Evolutionary conservation across 2,888 invertebrate species (phyloP), one percentile per base, ranked within the genome.

Genomic region (Buathra laborator): DNA sequence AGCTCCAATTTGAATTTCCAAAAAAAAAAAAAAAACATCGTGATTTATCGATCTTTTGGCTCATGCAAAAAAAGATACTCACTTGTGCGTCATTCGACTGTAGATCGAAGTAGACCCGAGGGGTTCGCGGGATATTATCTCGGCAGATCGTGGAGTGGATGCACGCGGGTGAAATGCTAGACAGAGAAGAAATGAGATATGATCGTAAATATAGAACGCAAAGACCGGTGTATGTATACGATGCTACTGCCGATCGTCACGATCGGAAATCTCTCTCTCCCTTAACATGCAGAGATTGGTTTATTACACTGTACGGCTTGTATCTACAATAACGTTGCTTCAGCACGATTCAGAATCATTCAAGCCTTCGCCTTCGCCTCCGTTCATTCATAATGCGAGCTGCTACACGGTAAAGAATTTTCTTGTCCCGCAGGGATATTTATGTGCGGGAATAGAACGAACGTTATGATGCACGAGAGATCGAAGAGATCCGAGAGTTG

Each of bases 131-230:
- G 71, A 79, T 72, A 71, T 44, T 72, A 79, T 79, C 79, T 46
- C 64, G 71, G 43, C 43, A 66, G 79, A 79, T 79, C 71, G 79
- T 66, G 71, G 48, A 76, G 66, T 76, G 19, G 48, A 76, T 76
- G 66, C 48, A 64, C 43, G 64, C 32, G 46, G 56, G 19, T 53
- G 32, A 37, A 64, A 37, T 62, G 48, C 56, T 67, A 68, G 70
- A 78, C 19, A 64, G 70, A 78, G 78, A 78, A 48, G 77, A 77
- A 68, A 77, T 44, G 77, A 68, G 78, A 78, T 70, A 70, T 51
- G 79, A 79, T 79, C 79, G 79, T 79, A 79, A 79, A 79, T 79
- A 79, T 71, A 72, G 79, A 79, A 71, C 66, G 71, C 53, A 71
- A 79, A 64, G 70, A 64, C 48, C 59, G 78, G 62, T 59, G 70